Conservation (phyloP, 2,113 vertebrate genomes). For the Diadophis punctatus region DNA sequence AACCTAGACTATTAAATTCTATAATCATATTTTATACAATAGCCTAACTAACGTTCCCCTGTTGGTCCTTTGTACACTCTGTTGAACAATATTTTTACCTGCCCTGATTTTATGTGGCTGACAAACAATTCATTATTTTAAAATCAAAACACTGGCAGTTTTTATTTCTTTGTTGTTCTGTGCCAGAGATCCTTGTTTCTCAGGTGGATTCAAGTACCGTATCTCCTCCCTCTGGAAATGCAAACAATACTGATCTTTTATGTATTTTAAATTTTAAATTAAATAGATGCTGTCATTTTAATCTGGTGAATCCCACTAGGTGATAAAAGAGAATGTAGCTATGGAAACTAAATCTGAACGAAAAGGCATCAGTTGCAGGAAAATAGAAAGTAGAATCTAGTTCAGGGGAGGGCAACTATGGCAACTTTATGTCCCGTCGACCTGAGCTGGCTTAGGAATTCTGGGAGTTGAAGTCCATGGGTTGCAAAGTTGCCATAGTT, state of each 20-base stretch:
- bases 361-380: conserved; percentile 43
- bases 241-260: conserved; percentile 59
- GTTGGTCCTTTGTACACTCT: not conserved
- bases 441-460: not conserved
- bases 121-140: conserved; percentile 42
- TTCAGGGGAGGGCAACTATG: conserved; percentile 3
- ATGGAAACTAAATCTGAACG: conserved; percentile 67
- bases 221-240: conserved; percentile 45
- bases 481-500: too few relatives aligned
- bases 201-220: conserved; percentile 50
- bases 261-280: conserved; percentile 70
- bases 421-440: not conserved
- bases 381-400: conserved; percentile 47
- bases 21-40: not conserved
- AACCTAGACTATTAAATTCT: not conserved
- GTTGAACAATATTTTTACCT: conserved; percentile 35
- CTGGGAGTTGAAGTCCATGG: not conserved
- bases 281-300: conserved; percentile 54
- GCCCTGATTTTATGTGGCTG: conserved; percentile 27
- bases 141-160: conserved; percentile 52
- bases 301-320: conserved; percentile 58
- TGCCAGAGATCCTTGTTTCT: conserved; percentile 40
- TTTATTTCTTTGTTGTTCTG: conserved; percentile 57
- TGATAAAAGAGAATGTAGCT: conserved; percentile 63
- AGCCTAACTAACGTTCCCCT: conserved; percentile 22